Evolutionary conservation across 2,888 invertebrate species (phyloP), one percentile per base, ranked within the genome.

Genomic region (Norana najaformis): DNA sequence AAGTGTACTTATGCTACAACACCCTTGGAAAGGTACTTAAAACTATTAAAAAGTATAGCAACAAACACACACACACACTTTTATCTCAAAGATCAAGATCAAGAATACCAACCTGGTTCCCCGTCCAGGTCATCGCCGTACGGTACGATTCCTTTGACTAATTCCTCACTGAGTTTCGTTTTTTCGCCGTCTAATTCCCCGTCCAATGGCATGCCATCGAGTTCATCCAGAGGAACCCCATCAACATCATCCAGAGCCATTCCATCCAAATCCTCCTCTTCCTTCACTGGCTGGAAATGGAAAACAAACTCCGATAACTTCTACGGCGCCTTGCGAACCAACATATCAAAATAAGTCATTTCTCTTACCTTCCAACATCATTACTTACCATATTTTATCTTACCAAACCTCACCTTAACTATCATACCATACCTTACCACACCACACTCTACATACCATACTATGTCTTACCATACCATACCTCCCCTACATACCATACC

Each of bases 241-340:
- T 94, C 94, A 88, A 94, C 90, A 30, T 92, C 93, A 88, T 93
- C 92, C 18, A 95, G 91, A 1, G 94, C 94, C 83, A 94, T 93
- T 34, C 94, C 95, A 91, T 95, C 94, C 82, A 94, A 90, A 88
- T 94, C 93, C 69, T 89, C 91, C 38, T 92, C 90, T 35, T 88
- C 89, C 37, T 90, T 38, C n/a, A 69, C 69, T 16, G 83, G 37
- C 85, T 47, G 53, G 30, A 69, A 69, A 13, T 11, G n/a, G 69
- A 69, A 69, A 69, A 30, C 30, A n/a, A n/a, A 41, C 16, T 13
- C 41, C 5, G 41, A 41, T 41, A 13, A 41, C 41, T 41, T 41
- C 41, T 41, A 18, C 14, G 41, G 5, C 18, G 41, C 14, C 41
- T 41, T 13, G 5, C 18, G 41, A 18, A 11, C 1, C 14, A 41